phyloP scores from a whole-genome alignment of 2,888 invertebrate genomes.

The Calliscelio sp. region DNA sequence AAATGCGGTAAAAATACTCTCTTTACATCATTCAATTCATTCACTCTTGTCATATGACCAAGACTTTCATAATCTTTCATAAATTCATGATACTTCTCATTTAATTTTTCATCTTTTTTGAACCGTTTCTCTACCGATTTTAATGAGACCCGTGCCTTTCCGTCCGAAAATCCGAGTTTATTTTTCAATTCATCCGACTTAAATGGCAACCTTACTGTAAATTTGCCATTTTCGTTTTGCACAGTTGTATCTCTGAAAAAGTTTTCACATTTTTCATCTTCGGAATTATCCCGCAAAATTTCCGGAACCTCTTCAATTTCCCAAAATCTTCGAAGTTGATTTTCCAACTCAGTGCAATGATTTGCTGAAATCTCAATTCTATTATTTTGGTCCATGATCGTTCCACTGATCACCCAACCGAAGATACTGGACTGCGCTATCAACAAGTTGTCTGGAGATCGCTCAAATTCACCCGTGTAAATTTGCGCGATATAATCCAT shows the following conservation, averaged over 20 bases:
- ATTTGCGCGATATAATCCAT: neutral
- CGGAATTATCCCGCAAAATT: neutral
- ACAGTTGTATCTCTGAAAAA: neutral
- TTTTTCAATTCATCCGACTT: neutral
- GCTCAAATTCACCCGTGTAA: neutral
- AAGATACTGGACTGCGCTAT: neutral
- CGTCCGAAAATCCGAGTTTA: neutral
- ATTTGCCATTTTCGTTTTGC: neutral
- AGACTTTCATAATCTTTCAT: slow-evolving; percentile 3
- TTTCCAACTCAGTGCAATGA: neutral
- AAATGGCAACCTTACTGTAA: slow-evolving; percentile 2
- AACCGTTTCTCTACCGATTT: neutral
- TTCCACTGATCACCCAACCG: neutral
- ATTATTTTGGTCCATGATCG: neutral
- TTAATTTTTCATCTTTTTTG: neutral
- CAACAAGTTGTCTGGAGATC: neutral
- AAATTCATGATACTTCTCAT: slow-evolving; percentile 5
- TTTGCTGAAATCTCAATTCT: neutral
- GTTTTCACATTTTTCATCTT: neutral
- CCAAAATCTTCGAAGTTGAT: slow-evolving; percentile 7
- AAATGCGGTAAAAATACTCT: slow-evolving; percentile 24
- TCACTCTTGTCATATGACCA: neutral
- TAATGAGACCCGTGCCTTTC: neutral
- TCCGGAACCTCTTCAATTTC: neutral
- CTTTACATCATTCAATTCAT: neutral